Evolutionary conservation across 2,797 vertebrate species (phyloP), one percentile per base, ranked within the genome.

Genomic region (Sebastes matsubarae): DNA sequence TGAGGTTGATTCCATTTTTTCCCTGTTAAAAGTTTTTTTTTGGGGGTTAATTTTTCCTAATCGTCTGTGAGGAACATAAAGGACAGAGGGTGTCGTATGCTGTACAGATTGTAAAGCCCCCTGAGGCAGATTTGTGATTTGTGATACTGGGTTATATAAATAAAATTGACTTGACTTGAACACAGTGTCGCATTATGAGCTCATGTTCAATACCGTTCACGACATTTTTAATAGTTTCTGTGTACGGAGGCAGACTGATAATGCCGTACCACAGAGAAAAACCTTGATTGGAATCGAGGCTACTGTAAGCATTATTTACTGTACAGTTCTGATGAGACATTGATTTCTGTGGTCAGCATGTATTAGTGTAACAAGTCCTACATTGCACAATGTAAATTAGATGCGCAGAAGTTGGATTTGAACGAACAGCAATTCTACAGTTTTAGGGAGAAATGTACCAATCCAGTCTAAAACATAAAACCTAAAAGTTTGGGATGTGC

Each of bases 291-390:
- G 81, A 87, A 86, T 75, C 4, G 68, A 79, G 80, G 83, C 83
- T 71, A 81, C 85, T 83, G 89, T 89, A 91, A 86, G 90, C 89
- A 88, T 90, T 92, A 94, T 93, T 94, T 93, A 93, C 92, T 81
- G 70, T 81, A 75, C 76, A 52, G 75, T 81, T 83, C 82, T 85
- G 89, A 94, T 90, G 88, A 88, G 86, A 90, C 90, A 95, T 93
- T 92, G 93, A 94, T 94, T 93, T 92, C 92, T 86, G 80, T 79
- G 79, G 87, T 94, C 93, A 93, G 92, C 93, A 91, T 89, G 82
- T 91, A 92, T 89, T 90, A 81, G 77, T 79, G 86, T 82, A 90
- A 83, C 91, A 92, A 89, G 84, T 82, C 89, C 89, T 60, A 75
- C 84, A 85, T 67, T 92, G 88, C 90, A 93, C 91, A 89, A 92